Conservation (phyloP, 2,888 invertebrate genomes). For the Eretmocerus hayati region DNA sequence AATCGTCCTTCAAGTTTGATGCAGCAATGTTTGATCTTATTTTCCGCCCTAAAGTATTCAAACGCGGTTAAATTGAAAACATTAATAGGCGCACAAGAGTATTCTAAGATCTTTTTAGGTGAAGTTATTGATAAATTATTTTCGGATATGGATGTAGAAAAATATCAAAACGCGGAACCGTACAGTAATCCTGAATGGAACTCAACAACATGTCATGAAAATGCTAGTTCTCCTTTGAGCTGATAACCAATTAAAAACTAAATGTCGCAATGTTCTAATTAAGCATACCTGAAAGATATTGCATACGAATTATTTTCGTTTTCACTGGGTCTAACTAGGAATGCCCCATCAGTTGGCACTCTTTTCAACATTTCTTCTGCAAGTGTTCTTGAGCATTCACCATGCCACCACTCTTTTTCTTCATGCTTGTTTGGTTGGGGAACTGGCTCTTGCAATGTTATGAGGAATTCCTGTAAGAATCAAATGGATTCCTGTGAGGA, state of each 20-base stretch:
- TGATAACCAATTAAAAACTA: background rate
- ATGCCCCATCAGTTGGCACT: slow-evolving; percentile 85
- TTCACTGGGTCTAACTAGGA: slow-evolving; percentile 86
- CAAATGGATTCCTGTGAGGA: too few species aligned
- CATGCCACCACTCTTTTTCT: slow-evolving; percentile 88
- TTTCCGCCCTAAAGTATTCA: slow-evolving; percentile 68
- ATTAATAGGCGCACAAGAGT: too few species aligned
- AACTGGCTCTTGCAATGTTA: slow-evolving; percentile 81
- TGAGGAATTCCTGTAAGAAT: slow-evolving; percentile 66
- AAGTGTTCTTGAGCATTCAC: slow-evolving; percentile 67
- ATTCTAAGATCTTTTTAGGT: too few species aligned
- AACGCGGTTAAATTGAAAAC: too few species aligned
- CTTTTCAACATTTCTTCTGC: slow-evolving; percentile 85
- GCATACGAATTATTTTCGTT: slow-evolving; percentile 81
- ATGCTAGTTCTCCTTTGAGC: too few species aligned
- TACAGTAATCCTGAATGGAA: too few species aligned
- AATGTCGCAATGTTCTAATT: too few species aligned
- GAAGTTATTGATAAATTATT: too few species aligned
- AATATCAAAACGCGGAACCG: too few species aligned
- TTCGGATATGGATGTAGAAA: too few species aligned
- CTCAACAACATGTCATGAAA: too few species aligned
- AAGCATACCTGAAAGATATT: slow-evolving; percentile 77
- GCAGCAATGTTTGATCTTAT: slow-evolving; percentile 93
- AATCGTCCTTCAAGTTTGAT: slow-evolving; percentile 87
- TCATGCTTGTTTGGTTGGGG: slow-evolving; percentile 94